Conservation (phyloP, 2,113 vertebrate genomes). For the Aegotheles bennettii region DNA sequence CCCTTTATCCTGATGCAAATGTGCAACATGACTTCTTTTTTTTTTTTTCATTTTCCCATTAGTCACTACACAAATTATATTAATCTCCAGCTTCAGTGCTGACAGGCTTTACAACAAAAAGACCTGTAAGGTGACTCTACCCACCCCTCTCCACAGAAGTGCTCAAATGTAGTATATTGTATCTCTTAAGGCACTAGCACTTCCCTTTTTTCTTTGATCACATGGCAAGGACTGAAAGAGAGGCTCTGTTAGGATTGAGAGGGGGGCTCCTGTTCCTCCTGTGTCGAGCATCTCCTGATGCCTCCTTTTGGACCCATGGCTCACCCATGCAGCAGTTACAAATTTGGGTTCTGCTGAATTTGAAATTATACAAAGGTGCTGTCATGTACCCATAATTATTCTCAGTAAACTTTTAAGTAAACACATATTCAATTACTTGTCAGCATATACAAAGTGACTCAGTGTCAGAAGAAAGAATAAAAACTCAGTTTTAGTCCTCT, state of each 20-base stretch:
- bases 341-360: not conserved
- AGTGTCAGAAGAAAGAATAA: not conserved
- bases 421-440: not conserved
- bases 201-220: not conserved
- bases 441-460: not conserved
- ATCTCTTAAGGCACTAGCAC: not conserved
- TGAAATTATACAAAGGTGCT: not conserved
- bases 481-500: not conserved
- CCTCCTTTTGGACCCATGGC: not conserved
- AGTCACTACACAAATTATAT: not conserved
- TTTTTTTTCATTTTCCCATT: not conserved
- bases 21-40: not conserved
- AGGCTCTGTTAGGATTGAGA: not conserved
- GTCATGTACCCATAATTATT: not conserved
- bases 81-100: not conserved
- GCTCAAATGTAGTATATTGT: not conserved
- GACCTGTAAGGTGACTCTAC: not conserved
- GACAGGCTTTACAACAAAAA: not conserved
- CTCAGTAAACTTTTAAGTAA: not conserved
- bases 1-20: not conserved
- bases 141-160: not conserved
- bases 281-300: not conserved
- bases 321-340: rapidly evolving
- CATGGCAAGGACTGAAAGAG: not conserved
- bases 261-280: not conserved